phyloP scores from a whole-genome alignment of 2,113 vertebrate species.

The Sinocyclocheilus anshuiensis region DNA sequence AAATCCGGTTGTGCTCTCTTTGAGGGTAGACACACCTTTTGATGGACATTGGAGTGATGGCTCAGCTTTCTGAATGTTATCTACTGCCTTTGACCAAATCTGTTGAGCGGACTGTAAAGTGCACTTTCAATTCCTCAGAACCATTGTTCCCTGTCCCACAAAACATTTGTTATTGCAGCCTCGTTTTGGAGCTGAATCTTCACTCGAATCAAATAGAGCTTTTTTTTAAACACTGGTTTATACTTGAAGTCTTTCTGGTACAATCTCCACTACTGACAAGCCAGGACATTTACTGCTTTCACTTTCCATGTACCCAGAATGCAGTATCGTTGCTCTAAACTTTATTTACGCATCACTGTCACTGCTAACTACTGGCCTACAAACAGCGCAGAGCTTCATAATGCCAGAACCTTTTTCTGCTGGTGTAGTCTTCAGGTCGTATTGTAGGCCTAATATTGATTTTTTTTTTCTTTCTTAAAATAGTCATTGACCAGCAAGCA shows the following conservation, averaged over 20 bases:
- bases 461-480: constrained; percentile 9
- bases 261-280: constrained; percentile 6
- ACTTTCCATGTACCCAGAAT: background rate
- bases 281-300: background rate
- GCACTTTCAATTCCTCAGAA: constrained; percentile 17
- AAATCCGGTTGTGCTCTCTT: constrained; percentile 11
- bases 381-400: background rate
- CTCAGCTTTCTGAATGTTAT: constrained; percentile 21
- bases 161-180: constrained; percentile 20
- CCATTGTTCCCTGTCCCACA: constrained; percentile 25
- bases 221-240: constrained; percentile 2
- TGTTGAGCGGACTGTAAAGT: constrained; percentile 30
- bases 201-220: background rate
- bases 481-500: constrained; percentile 26
- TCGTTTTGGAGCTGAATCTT: constrained; percentile 28
- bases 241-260: background rate
- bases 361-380: background rate
- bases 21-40: constrained; percentile 20
- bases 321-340: background rate
- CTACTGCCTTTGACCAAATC: constrained; percentile 26
- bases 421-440: background rate
- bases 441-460: constrained; percentile 2
- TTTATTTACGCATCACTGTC: constrained; percentile 36
- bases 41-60: constrained; percentile 27
- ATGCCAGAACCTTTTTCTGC: background rate